Evolutionary conservation across 2,888 invertebrate genomes (phyloP).

Genomic region (Theodoxus fluviatilis): DNA sequence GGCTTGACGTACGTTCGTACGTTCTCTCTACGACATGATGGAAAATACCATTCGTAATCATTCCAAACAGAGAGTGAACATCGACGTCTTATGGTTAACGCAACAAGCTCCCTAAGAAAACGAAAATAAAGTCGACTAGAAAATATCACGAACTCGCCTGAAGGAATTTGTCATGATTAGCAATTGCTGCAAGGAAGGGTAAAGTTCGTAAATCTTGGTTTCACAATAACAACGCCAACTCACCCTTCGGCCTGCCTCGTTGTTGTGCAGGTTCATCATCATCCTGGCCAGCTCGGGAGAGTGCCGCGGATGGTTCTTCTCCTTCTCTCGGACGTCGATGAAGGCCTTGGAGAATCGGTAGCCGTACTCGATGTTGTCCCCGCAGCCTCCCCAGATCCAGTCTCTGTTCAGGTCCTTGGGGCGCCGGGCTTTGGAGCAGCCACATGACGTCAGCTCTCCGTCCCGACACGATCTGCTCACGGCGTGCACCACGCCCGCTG

Average conservation of each 20-base stretch:
- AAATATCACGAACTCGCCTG: no score
- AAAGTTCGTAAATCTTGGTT: no score
- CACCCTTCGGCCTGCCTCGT: conserved; percentile 96
- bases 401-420: conserved; percentile 86
- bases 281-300: conserved; percentile 82
- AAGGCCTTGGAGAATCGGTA: conserved; percentile 90
- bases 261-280: conserved; percentile 96
- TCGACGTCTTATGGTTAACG: no score
- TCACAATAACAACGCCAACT: conserved; percentile 61
- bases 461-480: conserved; percentile 90
- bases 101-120: no score
- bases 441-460: conserved; percentile 87
- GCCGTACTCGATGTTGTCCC: conserved; percentile 90
- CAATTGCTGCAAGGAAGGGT: no score
- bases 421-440: conserved; percentile 83
- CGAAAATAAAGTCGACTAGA: no score
- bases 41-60: no score
- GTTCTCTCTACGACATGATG: no score
- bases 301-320: conserved; percentile 80
- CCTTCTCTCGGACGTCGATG: conserved; percentile 85
- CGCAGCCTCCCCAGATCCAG: conserved; percentile 99
- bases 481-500: conserved; percentile 80
- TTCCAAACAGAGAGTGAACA: no score
- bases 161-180: no score
- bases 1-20: no score